phyloP scores from a whole-genome alignment of 2,797 vertebrate genomes.

The Dromococcyx pavoninus region DNA sequence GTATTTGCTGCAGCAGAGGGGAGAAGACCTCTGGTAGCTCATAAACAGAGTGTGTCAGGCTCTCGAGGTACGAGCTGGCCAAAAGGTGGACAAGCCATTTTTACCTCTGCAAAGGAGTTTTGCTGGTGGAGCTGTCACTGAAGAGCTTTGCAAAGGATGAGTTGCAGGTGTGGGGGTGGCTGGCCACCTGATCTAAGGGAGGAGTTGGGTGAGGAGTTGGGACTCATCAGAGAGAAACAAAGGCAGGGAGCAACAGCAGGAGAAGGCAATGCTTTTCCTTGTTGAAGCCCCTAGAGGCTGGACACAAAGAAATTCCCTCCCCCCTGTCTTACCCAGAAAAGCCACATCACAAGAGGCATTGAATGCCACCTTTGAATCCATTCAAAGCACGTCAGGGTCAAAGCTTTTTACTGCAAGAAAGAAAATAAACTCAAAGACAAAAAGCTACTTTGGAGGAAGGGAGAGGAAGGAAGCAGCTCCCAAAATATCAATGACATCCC shows the following conservation, averaged over 20 bases:
- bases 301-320: neutral
- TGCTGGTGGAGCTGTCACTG: neutral
- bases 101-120: neutral
- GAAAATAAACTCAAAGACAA: constrained; percentile 36
- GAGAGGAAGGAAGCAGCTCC: neutral
- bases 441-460: constrained; percentile 12
- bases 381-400: neutral
- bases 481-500: neutral
- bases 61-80: neutral
- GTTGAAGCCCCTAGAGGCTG: neutral
- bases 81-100: neutral
- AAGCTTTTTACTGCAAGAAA: neutral
- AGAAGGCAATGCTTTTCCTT: neutral
- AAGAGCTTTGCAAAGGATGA: neutral
- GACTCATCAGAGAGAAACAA: neutral
- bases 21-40: neutral
- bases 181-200: neutral
- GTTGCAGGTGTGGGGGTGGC: neutral
- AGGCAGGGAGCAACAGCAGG: neutral
- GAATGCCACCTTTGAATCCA: neutral
- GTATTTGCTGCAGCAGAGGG: neutral
- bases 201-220: neutral
- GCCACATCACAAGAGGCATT: neutral
- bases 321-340: neutral
- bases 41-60: neutral